Percentiles rank a stretch among this genome's conserved stretches.
Evolutionary conservation across 37 sponge, comb jelly and placozoan genomes (phyloP).

Genomic region (Hormiphora californensis): DNA sequence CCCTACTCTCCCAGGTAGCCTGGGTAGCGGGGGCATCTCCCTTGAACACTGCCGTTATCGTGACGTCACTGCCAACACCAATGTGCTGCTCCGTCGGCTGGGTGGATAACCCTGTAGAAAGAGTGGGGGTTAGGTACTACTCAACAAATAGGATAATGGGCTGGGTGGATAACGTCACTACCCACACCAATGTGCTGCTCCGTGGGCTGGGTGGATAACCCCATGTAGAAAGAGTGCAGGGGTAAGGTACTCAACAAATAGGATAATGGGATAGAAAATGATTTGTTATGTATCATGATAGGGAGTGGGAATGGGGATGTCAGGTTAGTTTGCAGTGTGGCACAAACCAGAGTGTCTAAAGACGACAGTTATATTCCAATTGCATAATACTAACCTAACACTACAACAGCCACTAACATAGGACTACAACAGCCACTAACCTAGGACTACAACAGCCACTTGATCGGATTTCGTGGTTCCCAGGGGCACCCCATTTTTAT

Average conservation of each 20-base stretch:
- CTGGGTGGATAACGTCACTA: not conserved
- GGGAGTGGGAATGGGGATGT: too few species aligned
- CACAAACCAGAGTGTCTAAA: too few species aligned
- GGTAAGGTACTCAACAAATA: too few species aligned
- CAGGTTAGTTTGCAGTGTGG: too few species aligned
- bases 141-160: too few species aligned
- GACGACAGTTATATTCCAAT: too few species aligned
- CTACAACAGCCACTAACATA: too few species aligned
- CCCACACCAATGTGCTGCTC: not conserved
- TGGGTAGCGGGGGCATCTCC: not conserved
- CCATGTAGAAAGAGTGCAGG: too few species aligned
- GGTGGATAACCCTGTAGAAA: not conserved
- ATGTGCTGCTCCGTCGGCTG: not conserved
- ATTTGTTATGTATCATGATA: too few species aligned
- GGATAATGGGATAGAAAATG: too few species aligned
- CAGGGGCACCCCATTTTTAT: not conserved
- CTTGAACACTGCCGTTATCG: slow-evolving; percentile 14
- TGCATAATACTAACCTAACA: too few species aligned
- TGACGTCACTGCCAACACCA: not conserved
- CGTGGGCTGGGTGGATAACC: not conserved
- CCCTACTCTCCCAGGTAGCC: not conserved
- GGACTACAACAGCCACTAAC: not conserved
- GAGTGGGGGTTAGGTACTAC: too few species aligned
- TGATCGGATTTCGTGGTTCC: not conserved
- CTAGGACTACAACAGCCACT: slow-evolving; percentile 12